Evolutionary conservation across 1,140 invertebrate genomes (phyloP), one percentile per base, ranked within the genome.

Genomic region (Psix sp.): DNA sequence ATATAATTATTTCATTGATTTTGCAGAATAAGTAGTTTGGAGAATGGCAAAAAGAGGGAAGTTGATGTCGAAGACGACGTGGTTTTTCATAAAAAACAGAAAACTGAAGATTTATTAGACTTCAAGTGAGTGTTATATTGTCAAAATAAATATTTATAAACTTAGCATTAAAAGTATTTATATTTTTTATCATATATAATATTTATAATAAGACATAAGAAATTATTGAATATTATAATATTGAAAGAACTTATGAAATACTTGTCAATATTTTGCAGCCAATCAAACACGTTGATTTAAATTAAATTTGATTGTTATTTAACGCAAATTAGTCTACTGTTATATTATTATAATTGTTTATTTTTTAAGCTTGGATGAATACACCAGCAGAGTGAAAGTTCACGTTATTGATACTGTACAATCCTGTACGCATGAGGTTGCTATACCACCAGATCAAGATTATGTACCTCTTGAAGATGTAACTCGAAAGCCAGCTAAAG

Each of bases 371-470:
- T 80, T 29, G 7, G 26, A 29, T 7, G 26, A 29, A 29, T 29
- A 29, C n/a, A n/a, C 26, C 2, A 29, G 2, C 7, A 29, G n/a
- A 7, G 26, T 29, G n/a, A 10, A 7, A n/a, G 7, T 29, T 82
- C 97, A 96, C 83, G 92, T 92, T 9, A 90, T 98, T 59, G 95
- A 98, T 71, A 94, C 95, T 5, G 89, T 95, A 11, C 95, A 96
- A 80, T 93, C 94, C 2, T 98, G 96, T 86, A 93, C 93, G 21
- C 96, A 98, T 87, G 96, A 98, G 88, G 95, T 98, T 26, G 96
- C 96, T 16, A 90, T 96, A 43, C 96, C 97, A 43, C 94, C 94
- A 15, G 92, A 93, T 77, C 90, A 94, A 62, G 92, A 94, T 56
- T 98, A 97, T 88, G 85, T 91, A 16, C 93, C 96, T 15, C 81